A percentile compares a stretch with the other conserved stretches of the same genome.
phyloP scores from a whole-genome alignment of 2,797 vertebrate species.

The Carcharodon carcharias region DNA sequence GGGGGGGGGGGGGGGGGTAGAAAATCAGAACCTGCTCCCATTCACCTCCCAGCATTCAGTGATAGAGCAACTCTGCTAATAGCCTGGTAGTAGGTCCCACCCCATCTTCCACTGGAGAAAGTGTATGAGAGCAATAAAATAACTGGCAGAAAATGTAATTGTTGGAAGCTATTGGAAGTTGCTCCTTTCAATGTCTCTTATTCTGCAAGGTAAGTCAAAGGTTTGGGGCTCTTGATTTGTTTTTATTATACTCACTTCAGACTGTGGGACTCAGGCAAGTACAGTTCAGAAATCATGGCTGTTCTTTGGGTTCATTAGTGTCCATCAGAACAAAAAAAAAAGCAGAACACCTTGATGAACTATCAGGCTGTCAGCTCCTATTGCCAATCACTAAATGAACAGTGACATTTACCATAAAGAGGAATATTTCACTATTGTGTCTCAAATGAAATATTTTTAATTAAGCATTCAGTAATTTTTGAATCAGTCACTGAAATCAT shows the following conservation, averaged over 20 bases:
- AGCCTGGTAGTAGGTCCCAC: not conserved
- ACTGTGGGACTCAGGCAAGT: not conserved
- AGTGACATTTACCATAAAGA: not conserved
- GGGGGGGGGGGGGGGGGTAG: not conserved
- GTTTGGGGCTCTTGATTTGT: not conserved
- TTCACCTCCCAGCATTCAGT: not conserved
- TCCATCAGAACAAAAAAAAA: not conserved
- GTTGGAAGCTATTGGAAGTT: not conserved
- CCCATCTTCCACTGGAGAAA: too few species aligned
- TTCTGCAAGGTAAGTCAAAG: not conserved
- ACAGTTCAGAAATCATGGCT: not conserved
- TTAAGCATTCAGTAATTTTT: not conserved
- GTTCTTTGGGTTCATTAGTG: not conserved
- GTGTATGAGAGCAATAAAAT: not conserved
- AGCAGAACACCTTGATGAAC: not conserved
- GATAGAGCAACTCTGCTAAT: not conserved
- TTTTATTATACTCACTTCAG: not conserved
- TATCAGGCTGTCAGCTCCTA: not conserved
- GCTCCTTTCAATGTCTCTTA: not conserved
- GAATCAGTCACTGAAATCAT: not conserved
- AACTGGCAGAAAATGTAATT: not conserved
- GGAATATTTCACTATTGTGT: not conserved
- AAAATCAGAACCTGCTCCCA: not conserved
- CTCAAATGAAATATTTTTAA: not conserved
- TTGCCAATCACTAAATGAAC: not conserved